Evolutionary conservation across 2,113 vertebrate species (phyloP), one percentile per base, ranked within the genome.

Genomic region (Pseudopodoces humilis): DNA sequence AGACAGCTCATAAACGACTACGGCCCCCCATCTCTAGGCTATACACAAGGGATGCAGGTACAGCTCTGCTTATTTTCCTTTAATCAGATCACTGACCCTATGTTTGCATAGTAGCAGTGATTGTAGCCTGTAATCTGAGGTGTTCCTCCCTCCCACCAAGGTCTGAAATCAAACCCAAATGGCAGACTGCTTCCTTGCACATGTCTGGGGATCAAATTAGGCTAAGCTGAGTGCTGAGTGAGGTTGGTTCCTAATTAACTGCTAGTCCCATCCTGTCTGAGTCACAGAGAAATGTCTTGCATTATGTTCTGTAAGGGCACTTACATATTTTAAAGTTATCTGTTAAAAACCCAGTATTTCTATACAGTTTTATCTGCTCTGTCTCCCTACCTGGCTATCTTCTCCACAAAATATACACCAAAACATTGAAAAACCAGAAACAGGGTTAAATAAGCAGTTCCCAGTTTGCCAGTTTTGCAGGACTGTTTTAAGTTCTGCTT

Each of bases 1-100:
- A 98, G 99, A 63, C 99, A 99, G 33, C 98, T 99, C 49, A 97
- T 99, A 92, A 99, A 99, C 18, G 99, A 99, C 97, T 99, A 99
- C 0, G 99, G 99, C 75, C 99, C 99, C 28, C 99, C 99, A 1
- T 99, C 99, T 68, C 97, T 99, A 94, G 99, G 99, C 94, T 99
- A 99, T 46, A 98, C 99, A 76, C 99, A 99, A 98, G 99, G 99
- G 97, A 79, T 93, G 83, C 82, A 70, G 71, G 80, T 97, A 97
- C 43, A 68, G 52, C 58, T 83, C 80, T 70, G 76, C 92, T 83
- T 25, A 3, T 64, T 77, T 44, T 53, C 43, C 83, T 91, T 64
- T 44, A 56, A 69, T 78, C 69, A 30, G 58, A 58, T 76, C 69
- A 1, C 71, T 92, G 86, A 46, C 56, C 60, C 71, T 7, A 2